Evolutionary conservation across 2,888 invertebrate genomes (phyloP), one percentile per base, ranked within the genome.

Genomic region (Tipula helvola): DNA sequence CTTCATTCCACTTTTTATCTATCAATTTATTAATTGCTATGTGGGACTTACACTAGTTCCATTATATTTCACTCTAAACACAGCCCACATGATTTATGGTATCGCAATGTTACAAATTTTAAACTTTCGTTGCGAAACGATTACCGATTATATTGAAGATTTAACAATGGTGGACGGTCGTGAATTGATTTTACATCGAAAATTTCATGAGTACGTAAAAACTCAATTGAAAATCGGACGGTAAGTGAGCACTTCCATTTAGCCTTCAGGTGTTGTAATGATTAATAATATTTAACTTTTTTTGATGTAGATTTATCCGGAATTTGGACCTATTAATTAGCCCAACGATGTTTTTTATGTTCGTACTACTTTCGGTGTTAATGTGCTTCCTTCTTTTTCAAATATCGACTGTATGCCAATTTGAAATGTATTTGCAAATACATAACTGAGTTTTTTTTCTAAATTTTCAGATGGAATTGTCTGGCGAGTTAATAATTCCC

Each of bases 331-430:
- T n/a, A n/a, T 47, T 87, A 36, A 86, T 87, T 18, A 83, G 83
- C 16, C 36, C 52, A 16, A n/a, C 87, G 28, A 28, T 87, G 36
- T 87, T 87, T 47, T 16, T 87, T 18, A 86, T 86, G 42, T 87
- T 87, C 57, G 47, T 87, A 83, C 41, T 87, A 52, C 87, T 87
- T 86, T 87, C 87, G 12, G n/a, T 87, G n/a, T 36, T 87, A 12
- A 12, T 87, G 13, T 87, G 87, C 16, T 85, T 52, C 4, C 28
- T 87, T 5, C 18, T 87, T 5, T 87, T 83, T 83, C 87, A 87
- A 83, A 85, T 85, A 44, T 86, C 87, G 16, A 47, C 13, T 1
- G 47, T 47, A 47, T 5, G 10, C 13, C 3, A 13, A 47, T 5
- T 10, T 47, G 2, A 5, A 47, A 47, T n/a, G 12, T 47, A 44